A percentile compares a stretch with the other conserved stretches of the same genome.
These are phyloP conservation scores for Dromococcyx pavoninus DNA, from an alignment of 2,797 vertebrate genomes.

Conservation along the genomic window DNA sequence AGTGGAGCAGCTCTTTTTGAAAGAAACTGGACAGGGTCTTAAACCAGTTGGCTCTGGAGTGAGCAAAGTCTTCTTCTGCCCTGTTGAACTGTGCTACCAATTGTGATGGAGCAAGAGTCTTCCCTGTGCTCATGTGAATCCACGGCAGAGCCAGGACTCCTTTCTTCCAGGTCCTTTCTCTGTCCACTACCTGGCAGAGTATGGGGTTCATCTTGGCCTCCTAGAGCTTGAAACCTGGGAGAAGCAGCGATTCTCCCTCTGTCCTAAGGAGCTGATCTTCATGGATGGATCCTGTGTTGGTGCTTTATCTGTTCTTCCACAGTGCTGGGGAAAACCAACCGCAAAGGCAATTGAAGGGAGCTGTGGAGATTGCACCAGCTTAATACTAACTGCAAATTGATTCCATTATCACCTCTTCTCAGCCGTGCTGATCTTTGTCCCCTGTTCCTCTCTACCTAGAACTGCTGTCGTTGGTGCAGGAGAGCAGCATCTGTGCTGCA, in stretches of 20 bases:
- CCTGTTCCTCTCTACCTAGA: background rate
- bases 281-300: background rate
- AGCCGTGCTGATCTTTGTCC: background rate
- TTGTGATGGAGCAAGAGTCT: background rate
- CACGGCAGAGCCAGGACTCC: background rate
- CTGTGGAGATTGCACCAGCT: accelerated
- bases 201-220: accelerated
- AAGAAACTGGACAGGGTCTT: background rate
- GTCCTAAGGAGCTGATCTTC: background rate
- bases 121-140: background rate
- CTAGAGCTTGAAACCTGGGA: background rate
- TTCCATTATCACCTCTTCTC: background rate
- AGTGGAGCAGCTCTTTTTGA: background rate
- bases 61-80: background rate
- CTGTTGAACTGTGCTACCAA: background rate
- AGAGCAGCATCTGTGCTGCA: background rate
- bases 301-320: background rate
- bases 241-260: background rate
- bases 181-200: background rate
- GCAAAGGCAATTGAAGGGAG: background rate
- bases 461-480: no score
- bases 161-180: background rate
- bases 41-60: background rate
- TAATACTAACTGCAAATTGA: background rate
- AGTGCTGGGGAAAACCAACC: background rate